Base-by-base conservation (phyloP, 2,888 invertebrate genomes). In the Myopa testacea region DNA sequence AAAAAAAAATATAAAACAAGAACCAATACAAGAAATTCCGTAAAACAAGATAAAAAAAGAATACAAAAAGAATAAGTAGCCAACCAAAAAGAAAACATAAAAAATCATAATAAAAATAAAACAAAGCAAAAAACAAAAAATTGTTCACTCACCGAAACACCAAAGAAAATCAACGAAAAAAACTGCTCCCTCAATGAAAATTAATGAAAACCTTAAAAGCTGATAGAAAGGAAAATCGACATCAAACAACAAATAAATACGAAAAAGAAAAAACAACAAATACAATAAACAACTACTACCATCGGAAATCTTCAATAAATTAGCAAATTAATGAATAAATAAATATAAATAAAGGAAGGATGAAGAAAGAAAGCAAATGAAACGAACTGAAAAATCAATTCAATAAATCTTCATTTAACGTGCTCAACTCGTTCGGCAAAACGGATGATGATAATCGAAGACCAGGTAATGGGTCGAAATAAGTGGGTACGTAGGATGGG, bases 361-460 rank as follows among this genome's bases (percentile, higher is more conserved):
- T 34, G 26, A 52, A 45, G 19, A 68, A 16, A n/a, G n/a, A n/a
- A 16, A 45, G 19, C 7, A 68, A n/a, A 72, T 62, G 8, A 58
- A 72, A 62, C 62, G 72, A 62, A 62, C 72, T 16, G 62, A 38
- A 72, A 26, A 72, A 72, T 72, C 40, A 72, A 38, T 72, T 62
- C 72, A 26, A 62, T 72, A 72, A 72, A 72, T 72, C 62, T 72
- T 60, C 72, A 72, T 72, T 72, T 60, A 62, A 72, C 38, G 45
- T 62, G 72, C 40, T 58, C 38, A 71, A 7, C 72, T 62, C 45
- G 10, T 7, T 65, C 16, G 65, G 14, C 38, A 16, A 6, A 65
- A 12, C 16, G 38, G 16, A 6, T 65, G 38, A 16, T 38, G 37
- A 65, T 37, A 6, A 37, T 38, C 12, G 65, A n/a, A 16, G 37